A percentile compares a stretch with the other conserved stretches of the same genome.
Evolutionary conservation across 2,888 invertebrate species (phyloP).

Genomic region (Neoscelio sp.): DNA sequence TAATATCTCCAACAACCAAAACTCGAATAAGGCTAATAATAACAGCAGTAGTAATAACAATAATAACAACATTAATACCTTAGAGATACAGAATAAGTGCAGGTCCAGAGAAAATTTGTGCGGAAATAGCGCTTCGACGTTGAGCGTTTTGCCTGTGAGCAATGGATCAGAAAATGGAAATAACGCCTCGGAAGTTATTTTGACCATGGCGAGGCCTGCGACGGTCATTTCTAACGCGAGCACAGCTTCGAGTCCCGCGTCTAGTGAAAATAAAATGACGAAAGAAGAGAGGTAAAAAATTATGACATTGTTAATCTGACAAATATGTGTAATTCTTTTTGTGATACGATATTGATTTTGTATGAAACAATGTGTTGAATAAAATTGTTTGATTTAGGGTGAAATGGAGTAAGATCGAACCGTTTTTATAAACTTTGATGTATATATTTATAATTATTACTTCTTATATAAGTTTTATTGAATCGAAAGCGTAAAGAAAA

Average conservation of each 20-base stretch:
- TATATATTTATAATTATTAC: too few species aligned
- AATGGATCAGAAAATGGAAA: conserved; percentile 80
- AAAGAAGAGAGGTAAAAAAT: conserved; percentile 84
- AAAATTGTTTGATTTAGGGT: too few species aligned
- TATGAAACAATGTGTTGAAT: too few species aligned
- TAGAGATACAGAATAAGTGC: conserved; percentile 81
- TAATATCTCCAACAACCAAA: conserved; percentile 76
- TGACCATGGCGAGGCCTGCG: conserved; percentile 87
- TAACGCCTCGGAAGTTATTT: conserved; percentile 85
- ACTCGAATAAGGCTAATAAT: conserved; percentile 72
- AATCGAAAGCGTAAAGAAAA: too few species aligned
- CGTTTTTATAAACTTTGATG: too few species aligned
- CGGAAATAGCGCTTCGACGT: conserved; percentile 78
- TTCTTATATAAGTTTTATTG: too few species aligned
- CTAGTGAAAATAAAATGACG: conserved; percentile 85
- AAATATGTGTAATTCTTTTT: not conserved
- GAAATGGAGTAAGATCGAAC: too few species aligned
- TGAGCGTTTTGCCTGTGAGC: conserved; percentile 77
- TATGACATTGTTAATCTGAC: not conserved
- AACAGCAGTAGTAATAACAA: conserved; percentile 78
- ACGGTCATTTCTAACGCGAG: conserved; percentile 88
- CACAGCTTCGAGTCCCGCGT: conserved; percentile 85
- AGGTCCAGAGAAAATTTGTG: conserved; percentile 83
- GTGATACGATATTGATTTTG: not conserved
- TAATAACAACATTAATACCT: conserved; percentile 81